Evolutionary conservation across 2,797 vertebrate genomes (phyloP).

Genomic region (Neosilurus hyrtlii): DNA sequence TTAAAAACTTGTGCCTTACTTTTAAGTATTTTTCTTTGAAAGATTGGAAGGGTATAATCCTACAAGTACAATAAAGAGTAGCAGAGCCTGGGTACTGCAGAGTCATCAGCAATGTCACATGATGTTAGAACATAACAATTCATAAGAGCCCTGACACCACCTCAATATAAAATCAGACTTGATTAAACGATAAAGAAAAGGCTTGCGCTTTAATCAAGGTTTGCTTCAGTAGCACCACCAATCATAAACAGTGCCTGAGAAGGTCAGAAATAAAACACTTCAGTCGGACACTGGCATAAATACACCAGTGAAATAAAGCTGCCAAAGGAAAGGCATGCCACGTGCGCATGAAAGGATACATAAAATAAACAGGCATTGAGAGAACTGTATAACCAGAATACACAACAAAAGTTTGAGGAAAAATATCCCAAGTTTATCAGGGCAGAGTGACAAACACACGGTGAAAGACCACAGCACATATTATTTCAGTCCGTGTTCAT

Average conservation of each 20-base stretch:
- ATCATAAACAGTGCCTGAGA: slow-evolving; percentile 28
- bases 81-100: neutral
- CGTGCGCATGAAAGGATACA: slow-evolving; percentile 14
- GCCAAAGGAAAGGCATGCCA: slow-evolving; percentile 1
- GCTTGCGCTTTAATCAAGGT: slow-evolving; percentile 31
- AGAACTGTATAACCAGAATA: neutral
- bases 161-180: neutral
- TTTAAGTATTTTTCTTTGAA: no score
- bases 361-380: slow-evolving; percentile 21
- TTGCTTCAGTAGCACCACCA: slow-evolving; percentile 7
- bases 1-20: neutral
- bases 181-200: slow-evolving; percentile 27
- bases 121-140: neutral
- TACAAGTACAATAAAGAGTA: neutral
- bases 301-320: slow-evolving; percentile 16
- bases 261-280: slow-evolving; percentile 19
- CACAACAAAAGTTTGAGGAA: neutral
- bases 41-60: neutral
- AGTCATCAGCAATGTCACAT: neutral
- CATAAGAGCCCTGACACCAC: neutral
- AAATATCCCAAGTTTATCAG: neutral
- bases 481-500: neutral
- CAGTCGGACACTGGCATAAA: slow-evolving; percentile 21
- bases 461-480: neutral
- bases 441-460: neutral